These are phyloP conservation scores for Pelodiscus sinensis DNA, from an alignment of 2,113 vertebrate genomes.

Conservation along the genomic window DNA sequence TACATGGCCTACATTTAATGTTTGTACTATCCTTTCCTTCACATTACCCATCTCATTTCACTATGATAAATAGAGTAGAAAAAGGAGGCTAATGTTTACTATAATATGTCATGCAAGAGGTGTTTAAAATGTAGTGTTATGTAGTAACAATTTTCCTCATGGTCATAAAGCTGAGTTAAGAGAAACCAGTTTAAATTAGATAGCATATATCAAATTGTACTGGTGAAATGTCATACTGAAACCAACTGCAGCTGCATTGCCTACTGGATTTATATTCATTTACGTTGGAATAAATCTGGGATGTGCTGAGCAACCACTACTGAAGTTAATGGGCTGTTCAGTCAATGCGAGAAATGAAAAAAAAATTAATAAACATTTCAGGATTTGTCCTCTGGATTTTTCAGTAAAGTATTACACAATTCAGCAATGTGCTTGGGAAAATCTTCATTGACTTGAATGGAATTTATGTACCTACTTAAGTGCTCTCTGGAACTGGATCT, in stretches of 20 bases:
- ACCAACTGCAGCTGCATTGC: not conserved
- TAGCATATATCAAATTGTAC: slow-evolving; percentile 35
- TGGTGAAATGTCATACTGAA: slow-evolving; percentile 32
- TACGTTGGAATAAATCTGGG: slow-evolving; percentile 5
- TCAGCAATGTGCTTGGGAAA: slow-evolving; percentile 6
- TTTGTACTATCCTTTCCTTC: slow-evolving; percentile 25
- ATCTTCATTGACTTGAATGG: not conserved
- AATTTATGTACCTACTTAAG: not conserved
- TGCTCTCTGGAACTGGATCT: not conserved
- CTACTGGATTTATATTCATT: not conserved
- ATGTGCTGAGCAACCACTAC: not conserved
- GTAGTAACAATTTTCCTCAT: slow-evolving; percentile 49
- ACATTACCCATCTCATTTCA: slow-evolving; percentile 35
- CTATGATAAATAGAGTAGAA: slow-evolving; percentile 45
- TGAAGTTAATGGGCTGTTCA: not conserved
- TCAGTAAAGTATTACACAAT: not conserved
- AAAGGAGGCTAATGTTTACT: slow-evolving; percentile 43
- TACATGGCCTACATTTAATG: not conserved
- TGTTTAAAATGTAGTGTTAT: slow-evolving; percentile 52
- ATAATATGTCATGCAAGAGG: slow-evolving; percentile 56
- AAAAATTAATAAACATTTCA: not conserved
- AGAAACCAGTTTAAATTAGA: slow-evolving; percentile 53
- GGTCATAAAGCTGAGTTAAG: slow-evolving; percentile 41
- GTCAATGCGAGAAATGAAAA: not conserved
- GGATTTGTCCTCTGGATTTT: not conserved